Base-by-base conservation (phyloP, 2,797 vertebrate species). In the Sciurus carolinensis region DNA sequence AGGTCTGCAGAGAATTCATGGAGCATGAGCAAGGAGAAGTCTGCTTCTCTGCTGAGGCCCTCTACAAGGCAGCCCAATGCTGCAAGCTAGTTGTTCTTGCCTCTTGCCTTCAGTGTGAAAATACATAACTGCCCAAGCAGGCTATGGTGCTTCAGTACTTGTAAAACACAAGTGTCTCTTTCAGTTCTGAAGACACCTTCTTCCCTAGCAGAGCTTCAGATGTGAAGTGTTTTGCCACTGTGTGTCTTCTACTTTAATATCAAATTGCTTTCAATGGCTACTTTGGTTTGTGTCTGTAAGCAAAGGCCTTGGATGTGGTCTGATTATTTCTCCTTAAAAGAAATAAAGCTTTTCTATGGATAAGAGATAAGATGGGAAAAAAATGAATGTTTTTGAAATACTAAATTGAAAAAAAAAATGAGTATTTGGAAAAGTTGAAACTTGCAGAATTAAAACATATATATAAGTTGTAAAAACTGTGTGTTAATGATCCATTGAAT, bases 11-110 rank as follows among this genome's bases (percentile, higher is more conserved):
- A 90, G 99, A 98, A 81, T 99, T 99, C 95, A 99, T 99, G 66
- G 99, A 99, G 94, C 98, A 99, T 12, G 99, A 99, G 97, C 98
- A 99, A 96, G 99, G 99, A 20, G 99, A 99, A 96, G 99, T 99
- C 59, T 99, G 99, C 79, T 99, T 99, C 98, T 99, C 99, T 17
- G 99, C 99, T 0, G 99, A 99, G 98, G 99, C 99, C 26, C 98
- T 99, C n/a, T 99, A 99, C 98, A 99, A 99, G 91, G 98, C 98
- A 95, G 98, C 98, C 86, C 99, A 97, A 98, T 79, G 77, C 15
- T 85, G 90, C 62, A 50, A 13, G 47, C 59, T 28, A 22, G 85
- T 86, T 5, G 2, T 15, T 36, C 26, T 4, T 57, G 77, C 59
- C 28, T 10, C 39, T n/a, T 33, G 14, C 95, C 95, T 57, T 73